Base-by-base conservation (phyloP, 2,888 invertebrate genomes). In the Phaonia tiefii region DNA sequence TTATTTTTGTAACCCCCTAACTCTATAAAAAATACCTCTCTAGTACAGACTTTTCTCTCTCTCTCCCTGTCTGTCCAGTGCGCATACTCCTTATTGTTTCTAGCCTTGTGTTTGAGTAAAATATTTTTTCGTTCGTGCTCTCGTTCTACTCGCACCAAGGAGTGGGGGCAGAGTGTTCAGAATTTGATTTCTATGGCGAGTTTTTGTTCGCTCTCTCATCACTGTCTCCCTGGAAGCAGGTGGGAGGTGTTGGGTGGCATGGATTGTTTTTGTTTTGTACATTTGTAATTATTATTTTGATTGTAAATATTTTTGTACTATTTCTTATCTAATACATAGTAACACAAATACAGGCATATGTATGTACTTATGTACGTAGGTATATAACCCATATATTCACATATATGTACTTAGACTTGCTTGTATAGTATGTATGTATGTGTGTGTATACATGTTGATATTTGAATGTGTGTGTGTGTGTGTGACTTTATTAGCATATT, bases 31-130 rank as follows among this genome's bases (percentile, higher is more conserved):
- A 31, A 31, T 46, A 46, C 1, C 46, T 60, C 60, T 67, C 46
- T 42, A 15, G 2, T n/a, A 56, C 31, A 42, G 31, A 31, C 42
- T 42, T 51, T 26, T 58, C 5, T 37, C 58, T 58, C 58, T 37
- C 17, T 37, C 56, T 2, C 26, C 49, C 70, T 20, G 46, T 80
- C 20, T 42, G 37, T 4, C 20, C n/a, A 84, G 17, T 84, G 86
- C 86, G 86, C 85, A 84, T 85, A 84, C 83, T 85, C 85, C 26
- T 69, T 73, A 70, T 31, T 72, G 75, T 83, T 85, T 84, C 46
- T 70, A 83, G 84, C 85, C 25, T 10, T 58, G 20, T 4, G 11
- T 54, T 72, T 56, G 74, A 72, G 73, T 77, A 67, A 56, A 58
- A 54, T 75, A 51, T 31, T 56, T n/a, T 44, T 11, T 54, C 26